Base-by-base conservation (phyloP, 92 coral and sea anemone species). In the Epizoanthus fatuus region DNA sequence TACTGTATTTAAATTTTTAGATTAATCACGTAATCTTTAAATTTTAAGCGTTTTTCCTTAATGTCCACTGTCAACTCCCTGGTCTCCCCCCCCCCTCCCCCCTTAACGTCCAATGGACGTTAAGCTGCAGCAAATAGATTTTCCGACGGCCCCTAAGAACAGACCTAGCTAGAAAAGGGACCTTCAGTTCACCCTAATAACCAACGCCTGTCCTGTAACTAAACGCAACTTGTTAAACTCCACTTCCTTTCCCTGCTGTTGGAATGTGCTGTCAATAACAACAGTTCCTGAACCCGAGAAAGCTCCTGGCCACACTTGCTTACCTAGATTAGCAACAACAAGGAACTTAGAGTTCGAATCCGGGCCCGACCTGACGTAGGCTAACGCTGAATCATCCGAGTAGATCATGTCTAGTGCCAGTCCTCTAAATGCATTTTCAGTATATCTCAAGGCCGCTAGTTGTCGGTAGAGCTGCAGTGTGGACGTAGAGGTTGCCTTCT, bases 321-420 rank as follows among this genome's bases (percentile, higher is more conserved):
- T 73, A 16, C 93, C 95, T 77, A 96, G 89, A 87, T 96, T 96
- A 19, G 92, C 84, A 52, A 84, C 83, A 4, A 92, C 84, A 63
- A 94, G 88, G 86, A 86, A 94, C 29, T 69, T 84, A 9, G 62
- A 29, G 17, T 20, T 15, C 19, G 88, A 79, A 3, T 60, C 56
- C 25, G 77, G 70, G 29, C 74, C 71, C 66, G 77, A 88, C 75
- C 97, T 90, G 11, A 85, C 86, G 70, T 90, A 96, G 35, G 96
- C 96, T 73, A 96, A 86, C 16, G 91, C 86, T 51, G 80, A 59
- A 9, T 69, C 70, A 45, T 94, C 97, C 16, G 85, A 88, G 60
- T 94, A 86, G 20, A 94, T 90, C 45, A 86, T 76, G 49, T 91
- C 80, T 58, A 94, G 81, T 52, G 71, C 65, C 64, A 88, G 40